phyloP scores from a whole-genome alignment of 1,140 invertebrate genomes.

The Mycetomoellerius zeteki region DNA sequence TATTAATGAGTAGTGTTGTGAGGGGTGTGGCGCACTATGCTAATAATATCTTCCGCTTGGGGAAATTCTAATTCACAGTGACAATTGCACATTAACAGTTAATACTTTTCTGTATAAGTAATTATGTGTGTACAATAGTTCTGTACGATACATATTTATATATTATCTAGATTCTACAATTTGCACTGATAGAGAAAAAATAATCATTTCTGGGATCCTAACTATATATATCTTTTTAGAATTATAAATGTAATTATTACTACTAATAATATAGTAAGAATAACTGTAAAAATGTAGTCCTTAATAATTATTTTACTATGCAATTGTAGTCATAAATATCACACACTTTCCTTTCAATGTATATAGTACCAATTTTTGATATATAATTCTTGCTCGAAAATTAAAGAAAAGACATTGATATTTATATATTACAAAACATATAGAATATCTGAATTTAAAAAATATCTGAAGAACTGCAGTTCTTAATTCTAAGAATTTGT shows the following conservation, averaged over 20 bases:
- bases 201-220: too few species aligned
- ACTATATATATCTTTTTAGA: too few species aligned
- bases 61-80: slow-evolving; percentile 11
- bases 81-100: slow-evolving; percentile 25
- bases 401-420: background rate
- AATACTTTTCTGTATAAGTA: slow-evolving; percentile 19
- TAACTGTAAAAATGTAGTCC: too few species aligned
- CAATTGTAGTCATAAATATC: too few species aligned
- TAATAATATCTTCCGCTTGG: slow-evolving; percentile 33
- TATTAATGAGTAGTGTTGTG: slow-evolving; percentile 25
- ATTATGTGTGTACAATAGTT: background rate
- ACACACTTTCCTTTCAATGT: too few species aligned
- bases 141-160: background rate
- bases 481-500: background rate
- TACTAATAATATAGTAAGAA: too few species aligned
- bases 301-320: too few species aligned
- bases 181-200: background rate
- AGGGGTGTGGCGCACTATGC: background rate
- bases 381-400: background rate
- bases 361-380: background rate
- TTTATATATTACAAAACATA: background rate
- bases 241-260: too few species aligned
- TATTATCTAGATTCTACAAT: background rate
- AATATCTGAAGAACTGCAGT: background rate
- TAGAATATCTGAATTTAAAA: background rate